These are phyloP conservation scores for Ia io DNA, from an alignment of 2,113 vertebrate species.

Conservation along the genomic window DNA sequence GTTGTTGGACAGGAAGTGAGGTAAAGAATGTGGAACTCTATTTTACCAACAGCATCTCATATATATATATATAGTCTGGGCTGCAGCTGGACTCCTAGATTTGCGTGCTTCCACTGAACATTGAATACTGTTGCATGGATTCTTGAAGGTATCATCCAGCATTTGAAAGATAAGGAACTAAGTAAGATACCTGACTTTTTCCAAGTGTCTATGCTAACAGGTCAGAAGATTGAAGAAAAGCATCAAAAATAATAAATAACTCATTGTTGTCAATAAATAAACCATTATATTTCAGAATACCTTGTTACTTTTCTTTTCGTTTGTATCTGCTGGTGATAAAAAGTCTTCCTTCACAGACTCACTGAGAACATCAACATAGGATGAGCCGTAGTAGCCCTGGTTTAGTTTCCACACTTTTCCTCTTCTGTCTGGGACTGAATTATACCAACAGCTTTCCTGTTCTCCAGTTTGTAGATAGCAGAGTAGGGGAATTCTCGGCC, in stretches of 20 bases:
- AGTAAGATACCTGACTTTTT: neutral
- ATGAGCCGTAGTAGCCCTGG: accelerated
- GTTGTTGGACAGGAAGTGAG: neutral
- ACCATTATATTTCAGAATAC: neutral
- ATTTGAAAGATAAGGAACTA: neutral
- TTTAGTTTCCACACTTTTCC: neutral
- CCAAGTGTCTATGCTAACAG: neutral
- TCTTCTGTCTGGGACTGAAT: neutral
- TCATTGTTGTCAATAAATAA: neutral
- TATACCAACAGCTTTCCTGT: neutral
- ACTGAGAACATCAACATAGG: neutral
- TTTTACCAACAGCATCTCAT: neutral
- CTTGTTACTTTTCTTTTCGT: neutral
- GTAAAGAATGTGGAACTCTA: neutral
- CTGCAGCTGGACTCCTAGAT: neutral
- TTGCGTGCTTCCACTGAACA: neutral
- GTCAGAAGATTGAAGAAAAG: neutral
- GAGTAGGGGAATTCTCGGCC: neutral
- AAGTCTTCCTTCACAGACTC: neutral
- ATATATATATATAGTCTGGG: neutral
- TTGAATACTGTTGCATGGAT: neutral
- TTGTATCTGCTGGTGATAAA: neutral
- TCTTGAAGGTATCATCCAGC: neutral
- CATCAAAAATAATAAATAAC: neutral
- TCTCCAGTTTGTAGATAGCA: neutral